Conservation (phyloP, 2,113 vertebrate genomes). For the Tonatia bakeri region DNA sequence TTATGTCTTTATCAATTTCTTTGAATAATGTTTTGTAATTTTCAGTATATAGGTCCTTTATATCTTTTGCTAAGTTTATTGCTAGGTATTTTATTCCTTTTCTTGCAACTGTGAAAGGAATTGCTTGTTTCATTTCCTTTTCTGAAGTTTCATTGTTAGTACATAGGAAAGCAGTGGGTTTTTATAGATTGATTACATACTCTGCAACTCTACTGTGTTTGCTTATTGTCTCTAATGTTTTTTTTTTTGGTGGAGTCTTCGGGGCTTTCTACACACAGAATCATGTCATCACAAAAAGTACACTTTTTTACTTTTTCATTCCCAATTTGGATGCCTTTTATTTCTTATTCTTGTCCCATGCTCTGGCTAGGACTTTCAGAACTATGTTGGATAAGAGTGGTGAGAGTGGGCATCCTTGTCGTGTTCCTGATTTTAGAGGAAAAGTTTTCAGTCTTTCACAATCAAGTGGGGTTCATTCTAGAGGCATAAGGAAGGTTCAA, state of each 20-base stretch:
- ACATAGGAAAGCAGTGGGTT: not conserved
- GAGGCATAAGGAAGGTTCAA: not conserved
- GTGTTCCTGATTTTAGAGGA: not conserved
- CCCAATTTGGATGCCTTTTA: not conserved
- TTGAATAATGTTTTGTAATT: not conserved
- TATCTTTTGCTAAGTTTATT: not conserved
- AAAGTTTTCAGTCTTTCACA: not conserved
- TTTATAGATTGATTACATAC: not conserved
- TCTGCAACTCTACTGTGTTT: not conserved
- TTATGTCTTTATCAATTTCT: not conserved
- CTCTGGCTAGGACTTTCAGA: not conserved
- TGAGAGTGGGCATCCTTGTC: not conserved
- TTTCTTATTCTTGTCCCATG: not conserved
- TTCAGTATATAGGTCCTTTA: not conserved
- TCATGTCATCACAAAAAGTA: not conserved
- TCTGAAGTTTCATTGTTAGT: not conserved
- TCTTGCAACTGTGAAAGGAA: not conserved
- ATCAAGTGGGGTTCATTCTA: not conserved
- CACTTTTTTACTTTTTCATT: not conserved
- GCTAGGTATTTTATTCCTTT: not conserved
- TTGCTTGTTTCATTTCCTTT: not conserved
- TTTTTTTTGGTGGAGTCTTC: not conserved
- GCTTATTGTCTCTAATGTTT: not conserved
- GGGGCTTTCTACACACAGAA: not conserved
- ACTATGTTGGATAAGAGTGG: not conserved